Evolutionary conservation across 1,140 invertebrate genomes (phyloP).

Genomic region (Bathynomus jamesi): DNA sequence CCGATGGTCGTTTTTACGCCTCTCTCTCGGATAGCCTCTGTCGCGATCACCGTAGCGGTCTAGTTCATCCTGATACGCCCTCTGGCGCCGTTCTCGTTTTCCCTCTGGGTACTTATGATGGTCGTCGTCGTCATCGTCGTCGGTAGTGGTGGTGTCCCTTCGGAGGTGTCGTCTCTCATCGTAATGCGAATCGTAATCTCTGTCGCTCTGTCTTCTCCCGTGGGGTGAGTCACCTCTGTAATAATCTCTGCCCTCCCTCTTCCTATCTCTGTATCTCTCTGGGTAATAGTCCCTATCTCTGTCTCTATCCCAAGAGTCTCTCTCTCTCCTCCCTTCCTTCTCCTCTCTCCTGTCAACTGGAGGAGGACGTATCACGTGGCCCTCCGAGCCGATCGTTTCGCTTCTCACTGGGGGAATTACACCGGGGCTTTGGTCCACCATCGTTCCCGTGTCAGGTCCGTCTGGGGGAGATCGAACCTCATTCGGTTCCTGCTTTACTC

Average conservation of each 20-base stretch:
- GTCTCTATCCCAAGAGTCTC: not conserved
- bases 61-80: conserved; percentile 26
- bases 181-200: conserved; percentile 20
- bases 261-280: conserved; percentile 18
- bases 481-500: conserved; percentile 16
- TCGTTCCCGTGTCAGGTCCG: conserved; percentile 21
- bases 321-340: conserved; percentile 13
- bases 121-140: conserved; percentile 19
- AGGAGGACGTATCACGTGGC: conserved; percentile 9
- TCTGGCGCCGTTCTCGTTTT: conserved; percentile 18
- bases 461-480: conserved; percentile 27
- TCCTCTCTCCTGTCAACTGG: conserved; percentile 17
- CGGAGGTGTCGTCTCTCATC: conserved; percentile 11
- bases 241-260: conserved; percentile 15
- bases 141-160: conserved; percentile 4
- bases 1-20: not conserved
- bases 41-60: conserved; percentile 21
- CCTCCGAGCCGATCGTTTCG: conserved; percentile 29
- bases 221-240: conserved; percentile 27
- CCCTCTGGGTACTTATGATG: conserved; percentile 12
- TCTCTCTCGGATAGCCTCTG: not conserved
- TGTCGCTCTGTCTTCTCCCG: conserved; percentile 18
- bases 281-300: conserved; percentile 17
- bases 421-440: conserved; percentile 4
- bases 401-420: conserved; percentile 27